Evolutionary conservation across 2,888 invertebrate species (phyloP).

Genomic region (Teleiodes luculella): DNA sequence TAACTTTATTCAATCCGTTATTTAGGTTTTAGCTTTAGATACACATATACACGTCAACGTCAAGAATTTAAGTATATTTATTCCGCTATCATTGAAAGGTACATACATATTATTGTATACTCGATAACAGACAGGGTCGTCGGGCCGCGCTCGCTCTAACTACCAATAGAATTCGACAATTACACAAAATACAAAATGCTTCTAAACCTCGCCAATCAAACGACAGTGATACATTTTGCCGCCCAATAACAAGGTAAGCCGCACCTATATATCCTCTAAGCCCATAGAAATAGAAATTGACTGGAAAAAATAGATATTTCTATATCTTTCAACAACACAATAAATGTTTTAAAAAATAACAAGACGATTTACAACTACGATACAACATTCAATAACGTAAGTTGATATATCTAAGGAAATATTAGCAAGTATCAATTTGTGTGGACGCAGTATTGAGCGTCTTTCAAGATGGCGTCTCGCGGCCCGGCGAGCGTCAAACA

Average conservation of each 20-base stretch:
- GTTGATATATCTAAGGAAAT: constrained; percentile 10
- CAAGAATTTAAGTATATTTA: constrained; percentile 48
- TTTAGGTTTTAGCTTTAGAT: constrained; percentile 52
- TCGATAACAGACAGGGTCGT: constrained; percentile 62
- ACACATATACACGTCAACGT: constrained; percentile 69
- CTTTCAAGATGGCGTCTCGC: constrained; percentile 36
- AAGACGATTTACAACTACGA: constrained; percentile 24
- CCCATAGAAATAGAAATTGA: constrained; percentile 15
- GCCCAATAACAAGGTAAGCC: not conserved
- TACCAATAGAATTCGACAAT: constrained; percentile 24
- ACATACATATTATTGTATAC: constrained; percentile 51
- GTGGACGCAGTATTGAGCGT: not conserved
- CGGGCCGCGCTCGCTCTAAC: constrained; percentile 42
- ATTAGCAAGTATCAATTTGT: constrained; percentile 15
- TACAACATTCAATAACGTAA: constrained; percentile 7
- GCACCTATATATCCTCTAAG: constrained; percentile 2
- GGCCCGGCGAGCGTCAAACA: constrained; percentile 59
- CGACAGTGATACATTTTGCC: constrained; percentile 21
- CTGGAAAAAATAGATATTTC: constrained; percentile 27
- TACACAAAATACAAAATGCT: constrained; percentile 19
- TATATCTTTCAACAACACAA: constrained; percentile 31
- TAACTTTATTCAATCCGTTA: constrained; percentile 41
- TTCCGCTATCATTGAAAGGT: constrained; percentile 62
- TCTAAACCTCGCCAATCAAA: constrained; percentile 2
- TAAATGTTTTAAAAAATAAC: constrained; percentile 29